A percentile compares a stretch with the other conserved stretches of the same genome.
Conservation (phyloP, 2,113 vertebrate genomes). For the Pseudopodoces humilis region DNA sequence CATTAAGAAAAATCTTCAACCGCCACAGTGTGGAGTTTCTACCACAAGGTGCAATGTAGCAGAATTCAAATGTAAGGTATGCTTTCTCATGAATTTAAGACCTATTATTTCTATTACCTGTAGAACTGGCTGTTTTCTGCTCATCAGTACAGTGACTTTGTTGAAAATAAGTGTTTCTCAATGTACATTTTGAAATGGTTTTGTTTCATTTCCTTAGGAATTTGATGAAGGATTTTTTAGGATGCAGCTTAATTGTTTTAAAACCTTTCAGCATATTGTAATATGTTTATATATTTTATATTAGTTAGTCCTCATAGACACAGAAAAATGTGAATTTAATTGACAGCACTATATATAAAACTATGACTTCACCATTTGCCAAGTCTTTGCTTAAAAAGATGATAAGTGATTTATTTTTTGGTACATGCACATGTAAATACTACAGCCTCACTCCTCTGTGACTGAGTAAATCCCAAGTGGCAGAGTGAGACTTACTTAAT, state of each 20-base stretch:
- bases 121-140: conserved; percentile 42
- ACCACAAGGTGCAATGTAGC: background rate
- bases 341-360: background rate
- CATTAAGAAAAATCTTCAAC: background rate
- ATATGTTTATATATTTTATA: conserved; percentile 9
- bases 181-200: conserved; percentile 41
- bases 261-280: background rate
- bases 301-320: background rate
- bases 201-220: conserved; percentile 44
- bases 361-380: background rate
- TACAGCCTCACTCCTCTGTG: background rate
- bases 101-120: background rate
- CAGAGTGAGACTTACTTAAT: background rate
- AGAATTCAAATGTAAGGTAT: conserved; percentile 37
- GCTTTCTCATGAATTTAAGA: background rate
- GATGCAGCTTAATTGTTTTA: background rate
- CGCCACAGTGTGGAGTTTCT: background rate
- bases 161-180: conserved; percentile 47
- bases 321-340: conserved; percentile 3
- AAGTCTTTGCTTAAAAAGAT: background rate
- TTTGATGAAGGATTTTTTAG: conserved; percentile 41
- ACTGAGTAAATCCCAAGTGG: background rate
- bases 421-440: background rate
- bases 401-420: background rate
- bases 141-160: conserved; percentile 47